phyloP scores from a whole-genome alignment of 2,888 invertebrate genomes.

The Allophyes oxyacanthae region DNA sequence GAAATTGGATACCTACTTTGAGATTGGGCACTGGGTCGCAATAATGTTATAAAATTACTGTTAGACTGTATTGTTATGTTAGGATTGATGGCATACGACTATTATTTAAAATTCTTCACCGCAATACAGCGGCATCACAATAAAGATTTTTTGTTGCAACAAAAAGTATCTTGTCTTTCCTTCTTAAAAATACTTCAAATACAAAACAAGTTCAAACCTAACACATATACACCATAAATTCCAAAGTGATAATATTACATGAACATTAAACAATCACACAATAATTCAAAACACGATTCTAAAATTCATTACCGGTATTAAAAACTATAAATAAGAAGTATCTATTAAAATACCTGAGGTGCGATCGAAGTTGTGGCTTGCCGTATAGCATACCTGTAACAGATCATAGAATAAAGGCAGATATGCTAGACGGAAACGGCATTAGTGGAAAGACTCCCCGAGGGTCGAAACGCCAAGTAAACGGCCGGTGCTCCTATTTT shows the following conservation, averaged over 20 bases:
- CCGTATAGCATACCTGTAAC: conserved; percentile 5
- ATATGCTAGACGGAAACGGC: neutral
- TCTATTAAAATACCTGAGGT: conserved; percentile 37
- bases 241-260: conserved; percentile 23
- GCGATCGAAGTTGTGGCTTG: conserved; percentile 32
- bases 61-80: too few relatives aligned
- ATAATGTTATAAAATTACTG: too few relatives aligned
- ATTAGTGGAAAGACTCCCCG: too few relatives aligned
- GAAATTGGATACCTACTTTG: too few relatives aligned
- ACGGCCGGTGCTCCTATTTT: too few relatives aligned
- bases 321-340: conserved; percentile 47
- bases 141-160: too few relatives aligned
- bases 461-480: too few relatives aligned
- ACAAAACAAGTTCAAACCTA: neutral
- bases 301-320: conserved; percentile 44
- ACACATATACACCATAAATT: conserved; percentile 14
- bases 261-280: conserved; percentile 19
- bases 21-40: too few relatives aligned
- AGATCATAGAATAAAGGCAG: conserved; percentile 14
- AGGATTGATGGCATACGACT: too few relatives aligned
- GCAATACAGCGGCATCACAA: too few relatives aligned
- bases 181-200: neutral
- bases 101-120: too few relatives aligned
- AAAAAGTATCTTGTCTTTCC: too few relatives aligned
- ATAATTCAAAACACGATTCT: conserved; percentile 33